Conservation (phyloP, 2,888 invertebrate genomes). For the Synanthedon myopaeformis region DNA sequence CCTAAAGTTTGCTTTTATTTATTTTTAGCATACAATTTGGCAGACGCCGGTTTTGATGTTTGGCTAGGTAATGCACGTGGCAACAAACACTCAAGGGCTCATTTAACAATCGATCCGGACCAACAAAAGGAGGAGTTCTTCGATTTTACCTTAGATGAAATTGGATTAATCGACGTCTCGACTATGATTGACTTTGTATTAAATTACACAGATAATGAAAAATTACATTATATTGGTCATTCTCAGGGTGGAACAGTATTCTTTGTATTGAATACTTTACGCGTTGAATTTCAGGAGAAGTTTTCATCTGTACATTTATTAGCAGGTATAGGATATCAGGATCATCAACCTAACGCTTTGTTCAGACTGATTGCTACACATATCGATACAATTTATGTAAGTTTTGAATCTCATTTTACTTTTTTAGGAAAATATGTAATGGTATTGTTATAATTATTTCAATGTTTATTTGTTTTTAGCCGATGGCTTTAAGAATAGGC, state of each 20-base stretch:
- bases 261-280: conserved; percentile 31
- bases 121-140: conserved; percentile 31
- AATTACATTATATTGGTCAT: conserved; percentile 51
- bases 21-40: conserved; percentile 60
- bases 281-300: conserved; percentile 39
- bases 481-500: conserved; percentile 14
- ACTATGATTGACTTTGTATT: conserved; percentile 45
- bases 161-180: conserved; percentile 39
- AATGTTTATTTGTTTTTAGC: conserved; percentile 11
- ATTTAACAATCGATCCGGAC: conserved; percentile 47
- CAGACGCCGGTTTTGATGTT: conserved; percentile 77
- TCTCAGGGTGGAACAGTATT: conserved; percentile 54
- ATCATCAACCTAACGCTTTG: conserved; percentile 24
- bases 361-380: not conserved
- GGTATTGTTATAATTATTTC: not conserved
- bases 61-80: conserved; percentile 90
- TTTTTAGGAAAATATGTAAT: not conserved
- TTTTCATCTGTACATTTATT: conserved; percentile 39
- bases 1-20: too few relatives aligned
- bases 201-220: conserved; percentile 21
- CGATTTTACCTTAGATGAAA: conserved; percentile 49
- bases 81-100: conserved; percentile 75
- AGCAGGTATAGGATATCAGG: conserved; percentile 42
- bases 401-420: not conserved
- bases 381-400: not conserved